phyloP scores from a whole-genome alignment of 2,797 vertebrate genomes.

The Myiotriccus ornatus region DNA sequence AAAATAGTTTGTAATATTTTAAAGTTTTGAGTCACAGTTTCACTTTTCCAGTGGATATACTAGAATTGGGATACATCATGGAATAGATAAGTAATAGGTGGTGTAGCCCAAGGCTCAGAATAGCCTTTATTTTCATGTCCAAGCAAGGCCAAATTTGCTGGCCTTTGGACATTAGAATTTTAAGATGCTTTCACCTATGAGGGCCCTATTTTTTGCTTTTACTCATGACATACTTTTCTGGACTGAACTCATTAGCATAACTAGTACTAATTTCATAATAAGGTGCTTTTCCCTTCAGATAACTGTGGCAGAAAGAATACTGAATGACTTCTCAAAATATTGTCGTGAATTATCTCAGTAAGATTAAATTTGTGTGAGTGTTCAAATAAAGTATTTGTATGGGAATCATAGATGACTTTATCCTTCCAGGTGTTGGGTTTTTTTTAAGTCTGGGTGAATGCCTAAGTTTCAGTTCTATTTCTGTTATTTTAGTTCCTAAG shows the following conservation, averaged over 20 bases:
- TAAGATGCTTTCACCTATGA: background rate
- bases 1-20: background rate
- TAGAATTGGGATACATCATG: background rate
- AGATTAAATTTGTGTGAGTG: background rate
- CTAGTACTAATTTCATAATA: background rate
- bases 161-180: background rate
- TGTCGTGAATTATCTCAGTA: background rate
- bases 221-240: background rate
- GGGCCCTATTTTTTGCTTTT: background rate
- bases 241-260: background rate
- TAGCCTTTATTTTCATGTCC: background rate
- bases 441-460: background rate
- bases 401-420: background rate
- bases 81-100: background rate
- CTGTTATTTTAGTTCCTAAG: conserved; percentile 36
- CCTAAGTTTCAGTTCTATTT: background rate
- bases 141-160: background rate
- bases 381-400: background rate
- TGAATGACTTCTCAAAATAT: background rate
- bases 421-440: background rate
- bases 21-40: background rate
- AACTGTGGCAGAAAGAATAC: background rate
- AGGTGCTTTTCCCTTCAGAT: background rate
- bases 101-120: background rate
- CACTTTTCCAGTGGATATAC: background rate